A percentile compares a stretch with the other conserved stretches of the same genome.
phyloP scores from a whole-genome alignment of 2,797 vertebrate genomes.

The Etheostoma perlongum region DNA sequence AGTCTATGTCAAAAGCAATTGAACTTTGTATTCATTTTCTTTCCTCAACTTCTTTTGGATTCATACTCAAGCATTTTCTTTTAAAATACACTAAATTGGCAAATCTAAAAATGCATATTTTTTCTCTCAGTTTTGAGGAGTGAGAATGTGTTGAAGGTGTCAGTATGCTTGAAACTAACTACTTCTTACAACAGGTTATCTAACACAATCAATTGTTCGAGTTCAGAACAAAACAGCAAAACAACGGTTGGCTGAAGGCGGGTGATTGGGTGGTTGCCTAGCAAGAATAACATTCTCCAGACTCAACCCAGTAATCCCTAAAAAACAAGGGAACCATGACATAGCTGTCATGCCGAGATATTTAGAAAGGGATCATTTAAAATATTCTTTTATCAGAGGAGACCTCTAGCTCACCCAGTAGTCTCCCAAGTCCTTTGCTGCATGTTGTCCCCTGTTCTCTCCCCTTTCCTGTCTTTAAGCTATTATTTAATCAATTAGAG shows the following conservation, averaged over 20 bases:
- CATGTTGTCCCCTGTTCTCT: too few species aligned
- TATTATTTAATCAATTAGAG: too few species aligned
- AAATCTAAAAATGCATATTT: neutral
- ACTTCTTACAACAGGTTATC: neutral
- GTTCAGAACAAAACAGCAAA: neutral
- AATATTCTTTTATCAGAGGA: neutral
- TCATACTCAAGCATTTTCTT: neutral
- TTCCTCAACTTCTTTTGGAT: neutral
- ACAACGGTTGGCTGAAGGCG: too few species aligned
- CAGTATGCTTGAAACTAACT: neutral
- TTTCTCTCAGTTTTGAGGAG: neutral
- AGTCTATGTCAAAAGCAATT: neutral
- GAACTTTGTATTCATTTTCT: neutral
- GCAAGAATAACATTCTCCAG: too few species aligned
- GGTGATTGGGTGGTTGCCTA: too few species aligned
- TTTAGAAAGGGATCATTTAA: neutral
- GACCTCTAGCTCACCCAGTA: too few species aligned
- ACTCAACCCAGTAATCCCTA: too few species aligned
- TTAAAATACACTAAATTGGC: neutral
- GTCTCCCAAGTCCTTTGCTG: too few species aligned
- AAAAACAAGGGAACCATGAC: too few species aligned
- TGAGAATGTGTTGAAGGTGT: too few species aligned
- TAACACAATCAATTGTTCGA: neutral
- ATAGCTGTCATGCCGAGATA: too few species aligned
- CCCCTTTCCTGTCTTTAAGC: too few species aligned